Evolutionary conservation across 2,113 vertebrate species (phyloP).

Genomic region (Solenodon paradoxus): DNA sequence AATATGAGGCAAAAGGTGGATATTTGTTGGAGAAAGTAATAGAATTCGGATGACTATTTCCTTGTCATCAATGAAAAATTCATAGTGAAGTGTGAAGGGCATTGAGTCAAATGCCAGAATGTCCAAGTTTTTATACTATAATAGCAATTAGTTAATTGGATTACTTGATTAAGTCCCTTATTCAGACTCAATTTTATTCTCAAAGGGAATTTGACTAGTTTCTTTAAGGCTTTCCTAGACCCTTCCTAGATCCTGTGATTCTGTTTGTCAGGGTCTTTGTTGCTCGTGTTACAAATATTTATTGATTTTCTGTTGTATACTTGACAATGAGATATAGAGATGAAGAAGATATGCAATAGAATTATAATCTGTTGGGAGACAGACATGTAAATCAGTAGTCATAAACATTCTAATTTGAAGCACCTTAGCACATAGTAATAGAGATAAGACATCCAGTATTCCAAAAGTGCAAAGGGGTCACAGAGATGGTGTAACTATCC

Average conservation of each 20-base stretch:
- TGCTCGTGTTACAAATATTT: background rate
- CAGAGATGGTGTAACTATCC: background rate
- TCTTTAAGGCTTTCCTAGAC: background rate
- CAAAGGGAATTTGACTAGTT: background rate
- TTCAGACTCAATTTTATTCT: conserved; percentile 10
- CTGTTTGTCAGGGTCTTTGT: background rate
- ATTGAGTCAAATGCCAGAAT: background rate
- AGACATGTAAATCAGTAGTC: background rate
- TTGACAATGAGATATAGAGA: background rate
- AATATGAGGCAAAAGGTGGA: background rate
- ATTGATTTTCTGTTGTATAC: background rate
- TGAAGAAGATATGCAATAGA: background rate
- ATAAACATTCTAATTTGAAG: background rate
- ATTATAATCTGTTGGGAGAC: background rate
- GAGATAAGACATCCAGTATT: background rate
- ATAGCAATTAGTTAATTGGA: background rate
- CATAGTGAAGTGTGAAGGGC: background rate
- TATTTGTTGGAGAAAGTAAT: conserved; percentile 24
- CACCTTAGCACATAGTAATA: background rate
- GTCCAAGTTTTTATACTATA: background rate
- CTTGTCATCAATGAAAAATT: background rate
- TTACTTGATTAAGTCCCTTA: background rate
- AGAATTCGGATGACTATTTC: background rate
- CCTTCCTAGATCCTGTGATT: conserved; percentile 34
- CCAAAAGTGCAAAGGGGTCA: background rate